Percentiles rank a stretch among this genome's conserved stretches.
Evolutionary conservation across 2,113 vertebrate species (phyloP).

Genomic region (Suncus etruscus): DNA sequence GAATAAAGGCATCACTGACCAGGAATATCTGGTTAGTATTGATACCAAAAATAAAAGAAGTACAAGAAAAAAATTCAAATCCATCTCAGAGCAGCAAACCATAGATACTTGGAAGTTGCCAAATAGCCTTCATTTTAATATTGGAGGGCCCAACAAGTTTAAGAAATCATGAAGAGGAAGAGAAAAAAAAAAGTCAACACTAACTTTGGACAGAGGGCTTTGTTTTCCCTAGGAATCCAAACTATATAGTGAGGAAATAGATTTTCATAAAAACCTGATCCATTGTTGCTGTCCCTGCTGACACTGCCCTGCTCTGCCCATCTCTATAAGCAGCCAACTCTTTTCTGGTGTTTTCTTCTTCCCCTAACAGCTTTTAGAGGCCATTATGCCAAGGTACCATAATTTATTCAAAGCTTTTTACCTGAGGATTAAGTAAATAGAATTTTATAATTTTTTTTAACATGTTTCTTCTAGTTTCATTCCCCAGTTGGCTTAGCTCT

Average conservation of each 20-base stretch:
- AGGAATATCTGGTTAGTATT: slow-evolving; percentile 84
- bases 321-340: neutral
- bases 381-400: slow-evolving; percentile 46
- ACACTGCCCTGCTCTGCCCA: slow-evolving; percentile 15
- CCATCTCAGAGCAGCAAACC: slow-evolving; percentile 85
- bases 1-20: slow-evolving; percentile 86
- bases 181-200: slow-evolving; percentile 64
- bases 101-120: slow-evolving; percentile 85
- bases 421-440: slow-evolving; percentile 50
- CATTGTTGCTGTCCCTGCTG: neutral
- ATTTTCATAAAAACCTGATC: neutral
- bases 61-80: slow-evolving; percentile 63
- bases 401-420: slow-evolving; percentile 58
- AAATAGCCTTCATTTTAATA: slow-evolving; percentile 83
- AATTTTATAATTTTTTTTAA: slow-evolving; percentile 59
- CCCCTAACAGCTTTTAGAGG: slow-evolving; percentile 38
- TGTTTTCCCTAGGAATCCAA: slow-evolving; percentile 83
- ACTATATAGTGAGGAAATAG: slow-evolving; percentile 54
- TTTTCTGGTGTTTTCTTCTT: neutral
- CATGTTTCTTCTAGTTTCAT: slow-evolving; percentile 42
- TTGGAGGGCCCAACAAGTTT: slow-evolving; percentile 77
- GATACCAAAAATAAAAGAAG: slow-evolving; percentile 91
- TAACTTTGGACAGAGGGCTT: slow-evolving; percentile 85
- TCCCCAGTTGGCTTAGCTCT: slow-evolving; percentile 55
- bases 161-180: slow-evolving; percentile 79